A percentile compares a stretch with the other conserved stretches of the same genome.
These are phyloP conservation scores for Conger conger DNA, from an alignment of 2,113 vertebrate species.

Conservation along the genomic window DNA sequence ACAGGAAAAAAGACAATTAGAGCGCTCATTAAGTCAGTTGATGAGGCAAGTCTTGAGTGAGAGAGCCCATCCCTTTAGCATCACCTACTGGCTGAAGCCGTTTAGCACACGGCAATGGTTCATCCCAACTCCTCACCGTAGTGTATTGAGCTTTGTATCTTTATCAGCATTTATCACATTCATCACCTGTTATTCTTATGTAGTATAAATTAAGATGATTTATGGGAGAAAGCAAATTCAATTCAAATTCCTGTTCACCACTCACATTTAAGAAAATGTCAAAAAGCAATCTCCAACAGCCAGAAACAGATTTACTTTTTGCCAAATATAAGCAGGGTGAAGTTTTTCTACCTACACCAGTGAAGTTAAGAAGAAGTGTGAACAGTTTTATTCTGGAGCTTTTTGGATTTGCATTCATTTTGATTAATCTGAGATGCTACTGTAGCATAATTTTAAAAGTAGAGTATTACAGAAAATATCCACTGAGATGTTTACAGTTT, in stretches of 20 bases:
- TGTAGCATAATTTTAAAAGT: neutral
- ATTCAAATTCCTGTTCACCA: too few relatives aligned
- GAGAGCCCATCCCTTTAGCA: slow-evolving; percentile 21
- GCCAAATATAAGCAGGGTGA: too few relatives aligned
- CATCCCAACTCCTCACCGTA: neutral
- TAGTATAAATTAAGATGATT: too few relatives aligned
- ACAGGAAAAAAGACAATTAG: slow-evolving; percentile 85
- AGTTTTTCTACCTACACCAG: too few relatives aligned
- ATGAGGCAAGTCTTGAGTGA: slow-evolving; percentile 82
- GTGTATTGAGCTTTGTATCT: too few relatives aligned
- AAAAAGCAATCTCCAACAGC: too few relatives aligned
- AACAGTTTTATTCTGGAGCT: neutral
- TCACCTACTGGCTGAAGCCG: neutral
- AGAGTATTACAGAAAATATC: neutral
- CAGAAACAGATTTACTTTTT: too few relatives aligned
- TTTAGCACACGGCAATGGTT: neutral
- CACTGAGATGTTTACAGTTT: neutral
- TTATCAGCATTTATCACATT: too few relatives aligned
- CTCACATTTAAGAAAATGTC: too few relatives aligned
- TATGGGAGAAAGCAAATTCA: too few relatives aligned
- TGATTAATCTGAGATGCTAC: neutral
- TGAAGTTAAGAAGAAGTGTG: neutral
- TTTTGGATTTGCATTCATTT: neutral
- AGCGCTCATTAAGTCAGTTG: slow-evolving; percentile 92
- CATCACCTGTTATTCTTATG: too few relatives aligned